phyloP scores from a whole-genome alignment of 2,797 vertebrate species.

The Caiman crocodilus region DNA sequence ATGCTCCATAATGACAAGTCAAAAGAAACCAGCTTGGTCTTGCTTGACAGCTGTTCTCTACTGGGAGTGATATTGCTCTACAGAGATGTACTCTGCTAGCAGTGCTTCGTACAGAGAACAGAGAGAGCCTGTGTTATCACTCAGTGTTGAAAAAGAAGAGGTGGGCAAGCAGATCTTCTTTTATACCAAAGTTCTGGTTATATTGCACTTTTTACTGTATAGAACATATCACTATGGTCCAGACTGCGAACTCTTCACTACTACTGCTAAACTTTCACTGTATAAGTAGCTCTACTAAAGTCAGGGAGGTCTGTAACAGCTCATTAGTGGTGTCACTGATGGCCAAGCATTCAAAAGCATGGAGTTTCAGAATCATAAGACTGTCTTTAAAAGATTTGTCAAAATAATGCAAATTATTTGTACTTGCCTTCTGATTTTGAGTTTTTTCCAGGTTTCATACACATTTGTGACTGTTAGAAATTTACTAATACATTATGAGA shows the following conservation, averaged over 20 bases:
- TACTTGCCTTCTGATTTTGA: neutral
- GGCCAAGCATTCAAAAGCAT: neutral
- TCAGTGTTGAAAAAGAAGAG: neutral
- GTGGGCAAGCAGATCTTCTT: neutral
- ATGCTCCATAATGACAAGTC: neutral
- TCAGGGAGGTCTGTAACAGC: neutral
- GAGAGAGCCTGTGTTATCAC: neutral
- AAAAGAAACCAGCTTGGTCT: neutral
- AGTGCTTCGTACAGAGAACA: neutral
- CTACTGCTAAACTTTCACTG: neutral
- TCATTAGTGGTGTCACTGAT: neutral
- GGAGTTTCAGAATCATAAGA: neutral
- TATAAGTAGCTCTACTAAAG: neutral
- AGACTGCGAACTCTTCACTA: neutral
- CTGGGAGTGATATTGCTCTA: neutral
- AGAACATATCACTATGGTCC: neutral
- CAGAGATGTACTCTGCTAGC: neutral
- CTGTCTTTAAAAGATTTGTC: fast-evolving
- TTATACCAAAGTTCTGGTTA: neutral
- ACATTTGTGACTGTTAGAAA: neutral
- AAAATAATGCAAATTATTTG: neutral
- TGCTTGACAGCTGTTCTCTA: neutral
- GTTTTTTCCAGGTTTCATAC: neutral
- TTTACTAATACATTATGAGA: neutral
- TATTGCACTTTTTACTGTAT: neutral